phyloP scores from a whole-genome alignment of 2,888 invertebrate species.

The Diaphora mendica region DNA sequence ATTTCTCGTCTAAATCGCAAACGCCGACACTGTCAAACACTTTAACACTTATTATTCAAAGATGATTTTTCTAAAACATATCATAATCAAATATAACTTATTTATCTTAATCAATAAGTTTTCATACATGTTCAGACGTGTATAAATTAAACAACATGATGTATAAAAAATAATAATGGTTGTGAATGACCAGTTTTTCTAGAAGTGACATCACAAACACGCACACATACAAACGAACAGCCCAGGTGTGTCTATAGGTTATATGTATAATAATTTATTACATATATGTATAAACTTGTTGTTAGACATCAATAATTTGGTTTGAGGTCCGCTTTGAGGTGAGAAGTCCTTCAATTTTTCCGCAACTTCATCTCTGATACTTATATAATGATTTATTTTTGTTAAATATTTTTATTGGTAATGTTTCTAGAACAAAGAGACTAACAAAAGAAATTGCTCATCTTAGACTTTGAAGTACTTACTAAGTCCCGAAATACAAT shows the following conservation, averaged over 20 bases:
- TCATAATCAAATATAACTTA: conserved; percentile 17
- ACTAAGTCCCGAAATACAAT: background rate
- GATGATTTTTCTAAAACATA: background rate
- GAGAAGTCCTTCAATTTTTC: conserved; percentile 7
- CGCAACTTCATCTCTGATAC: background rate
- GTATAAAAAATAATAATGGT: conserved; percentile 40
- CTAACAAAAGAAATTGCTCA: background rate
- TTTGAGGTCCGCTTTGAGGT: conserved; percentile 24
- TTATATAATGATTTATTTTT: conserved; percentile 3
- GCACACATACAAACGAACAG: conserved; percentile 41
- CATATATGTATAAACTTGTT: conserved; percentile 29
- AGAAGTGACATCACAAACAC: conserved; percentile 74
- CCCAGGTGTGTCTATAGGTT: conserved; percentile 46
- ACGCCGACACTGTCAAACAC: background rate
- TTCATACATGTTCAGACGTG: conserved; percentile 33
- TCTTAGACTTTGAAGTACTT: background rate
- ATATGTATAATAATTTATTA: conserved; percentile 47
- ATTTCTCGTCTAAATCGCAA: background rate
- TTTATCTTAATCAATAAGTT: conserved; percentile 18
- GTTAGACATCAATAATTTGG: conserved; percentile 41
- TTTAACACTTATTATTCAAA: background rate
- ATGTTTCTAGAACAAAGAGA: background rate
- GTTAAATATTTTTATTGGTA: background rate
- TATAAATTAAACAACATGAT: conserved; percentile 28
- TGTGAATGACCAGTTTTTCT: conserved; percentile 66